Evolutionary conservation across 2,888 invertebrate genomes (phyloP), one percentile per base, ranked within the genome.

Genomic region (Nemurella pictetii): DNA sequence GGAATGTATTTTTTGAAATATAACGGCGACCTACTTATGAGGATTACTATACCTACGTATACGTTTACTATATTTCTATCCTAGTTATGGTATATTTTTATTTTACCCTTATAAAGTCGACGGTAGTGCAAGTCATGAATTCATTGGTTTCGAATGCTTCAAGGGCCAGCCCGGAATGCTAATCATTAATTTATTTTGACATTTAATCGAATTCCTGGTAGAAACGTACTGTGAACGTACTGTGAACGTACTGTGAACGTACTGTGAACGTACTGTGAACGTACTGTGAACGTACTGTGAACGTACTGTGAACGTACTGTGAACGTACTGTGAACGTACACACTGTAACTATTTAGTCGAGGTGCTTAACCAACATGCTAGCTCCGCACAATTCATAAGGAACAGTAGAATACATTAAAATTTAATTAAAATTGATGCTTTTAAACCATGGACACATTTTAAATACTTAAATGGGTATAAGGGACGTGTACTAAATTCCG

Each of bases 101-200:
- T 55, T 7, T 55, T 55, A 55, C 55, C 32, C 32, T 32, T 20
- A 55, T 55, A 55, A 20, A 20, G 2, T 20, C 55, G 55, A 3
- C 9, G 2, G 55, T 3, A 20, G 55, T 55, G 15, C 55, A 55
- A 55, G 55, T 55, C 55, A 55, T 55, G 20, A 7, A 55, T 55
- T 55, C 20, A 55, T 55, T 20, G 55, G 55, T 55, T 55, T 55
- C 55, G 55, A 2, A 55, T 55, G 55, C 55, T 55, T 12, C 9
- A 55, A 55, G 20, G 55, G 55, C 55, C 20, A 7, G 30, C 30
- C 3, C 30, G 78, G 30, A 7, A 78, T 7, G 20, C 78, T 78
- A 28, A 78, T 78, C 78, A 78, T 78, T 78, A 28, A 78, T 78
- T 78, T 78, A 78, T 29, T 78, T 78, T 78, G 78, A 78, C 78